phyloP scores from a whole-genome alignment of 2,797 vertebrate species.

The Pelochelys cantorii region DNA sequence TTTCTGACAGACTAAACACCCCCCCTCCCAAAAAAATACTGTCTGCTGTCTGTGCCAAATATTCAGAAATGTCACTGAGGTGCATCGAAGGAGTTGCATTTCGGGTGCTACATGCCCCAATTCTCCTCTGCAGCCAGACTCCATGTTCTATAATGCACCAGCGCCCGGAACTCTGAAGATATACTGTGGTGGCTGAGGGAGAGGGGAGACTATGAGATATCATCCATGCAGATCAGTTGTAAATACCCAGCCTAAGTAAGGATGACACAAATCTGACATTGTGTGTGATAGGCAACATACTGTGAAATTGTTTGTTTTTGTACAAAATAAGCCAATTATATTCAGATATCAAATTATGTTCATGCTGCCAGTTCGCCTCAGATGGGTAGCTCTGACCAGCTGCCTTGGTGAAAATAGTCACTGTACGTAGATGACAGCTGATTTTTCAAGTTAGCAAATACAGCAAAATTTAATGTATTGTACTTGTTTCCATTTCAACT shows the following conservation, averaged over 20 bases:
- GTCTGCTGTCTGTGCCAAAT: not conserved
- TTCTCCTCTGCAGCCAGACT: not conserved
- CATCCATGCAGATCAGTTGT: not conserved
- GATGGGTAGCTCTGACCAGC: not conserved
- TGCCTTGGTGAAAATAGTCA: not conserved
- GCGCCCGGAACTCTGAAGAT: accelerated
- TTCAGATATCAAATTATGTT: not conserved
- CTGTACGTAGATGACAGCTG: not conserved
- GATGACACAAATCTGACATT: not conserved
- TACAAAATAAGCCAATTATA: not conserved
- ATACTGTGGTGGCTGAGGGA: not conserved
- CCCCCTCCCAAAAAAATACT: not conserved
- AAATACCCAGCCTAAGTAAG: not conserved
- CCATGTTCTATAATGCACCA: accelerated
- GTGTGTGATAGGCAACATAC: not conserved
- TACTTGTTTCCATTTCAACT: conserved; percentile 13
- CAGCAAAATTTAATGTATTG: not conserved
- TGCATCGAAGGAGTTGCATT: not conserved
- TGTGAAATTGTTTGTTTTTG: not conserved
- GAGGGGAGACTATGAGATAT: not conserved
- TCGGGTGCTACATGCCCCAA: not conserved
- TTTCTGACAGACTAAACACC: not conserved
- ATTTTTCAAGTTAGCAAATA: not conserved
- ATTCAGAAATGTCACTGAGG: too few relatives aligned
- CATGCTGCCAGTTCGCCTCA: not conserved